These are phyloP conservation scores for Gopherus evgoodei DNA, from an alignment of 2,113 vertebrate genomes.

Conservation along the genomic window DNA sequence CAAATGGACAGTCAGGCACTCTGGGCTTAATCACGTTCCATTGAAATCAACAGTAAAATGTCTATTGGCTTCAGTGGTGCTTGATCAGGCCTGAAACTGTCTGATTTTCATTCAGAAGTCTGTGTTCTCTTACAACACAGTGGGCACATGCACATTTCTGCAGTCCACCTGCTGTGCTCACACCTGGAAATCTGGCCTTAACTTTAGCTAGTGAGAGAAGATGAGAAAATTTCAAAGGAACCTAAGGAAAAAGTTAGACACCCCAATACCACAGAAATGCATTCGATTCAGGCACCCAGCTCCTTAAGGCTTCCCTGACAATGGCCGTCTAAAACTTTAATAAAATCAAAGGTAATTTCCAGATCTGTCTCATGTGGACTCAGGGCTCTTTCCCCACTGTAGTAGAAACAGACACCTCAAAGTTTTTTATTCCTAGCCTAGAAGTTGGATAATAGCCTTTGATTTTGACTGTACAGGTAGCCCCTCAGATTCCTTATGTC, in stretches of 20 bases:
- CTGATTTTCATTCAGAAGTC: background rate
- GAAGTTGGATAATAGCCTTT: background rate
- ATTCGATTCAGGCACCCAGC: background rate
- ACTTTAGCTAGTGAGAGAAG: background rate
- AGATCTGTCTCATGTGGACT: rapidly evolving
- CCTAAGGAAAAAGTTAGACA: background rate
- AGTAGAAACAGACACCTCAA: background rate
- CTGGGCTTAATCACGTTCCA: background rate
- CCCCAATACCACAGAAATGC: background rate
- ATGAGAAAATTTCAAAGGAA: background rate
- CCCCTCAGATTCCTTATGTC: background rate
- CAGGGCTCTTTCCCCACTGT: background rate
- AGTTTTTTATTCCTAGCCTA: background rate
- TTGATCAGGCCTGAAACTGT: background rate
- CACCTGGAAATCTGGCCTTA: background rate
- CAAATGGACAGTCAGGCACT: background rate
- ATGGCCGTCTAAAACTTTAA: background rate
- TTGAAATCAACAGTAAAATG: background rate
- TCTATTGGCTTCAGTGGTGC: background rate
- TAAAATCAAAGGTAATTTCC: background rate
- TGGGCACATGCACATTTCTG: background rate
- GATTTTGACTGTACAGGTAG: background rate
- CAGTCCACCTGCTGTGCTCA: background rate
- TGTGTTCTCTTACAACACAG: background rate
- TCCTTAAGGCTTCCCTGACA: background rate